Evolutionary conservation across 2,888 invertebrate species (phyloP).

Genomic region (Nomada fabriciana): DNA sequence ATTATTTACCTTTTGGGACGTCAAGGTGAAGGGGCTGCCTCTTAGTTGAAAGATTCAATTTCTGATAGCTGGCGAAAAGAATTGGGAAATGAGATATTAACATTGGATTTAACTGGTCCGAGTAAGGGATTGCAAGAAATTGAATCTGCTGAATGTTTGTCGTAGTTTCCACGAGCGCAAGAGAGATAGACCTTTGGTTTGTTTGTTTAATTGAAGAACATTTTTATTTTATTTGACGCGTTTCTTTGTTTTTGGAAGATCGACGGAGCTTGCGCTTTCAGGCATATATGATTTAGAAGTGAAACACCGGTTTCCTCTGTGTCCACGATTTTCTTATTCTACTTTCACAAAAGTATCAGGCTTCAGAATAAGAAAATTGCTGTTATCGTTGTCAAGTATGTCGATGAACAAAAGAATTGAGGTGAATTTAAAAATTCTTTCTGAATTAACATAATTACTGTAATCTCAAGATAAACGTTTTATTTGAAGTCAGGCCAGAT

Average conservation of each 20-base stretch:
- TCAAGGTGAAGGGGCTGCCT: conserved; percentile 23
- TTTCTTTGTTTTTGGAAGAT: conserved; percentile 9
- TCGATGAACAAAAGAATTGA: no score
- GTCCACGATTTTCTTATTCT: no score
- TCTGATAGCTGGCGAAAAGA: not conserved
- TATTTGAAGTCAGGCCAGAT: no score
- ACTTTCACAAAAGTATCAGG: no score
- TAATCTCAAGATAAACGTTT: not conserved
- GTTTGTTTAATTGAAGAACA: not conserved
- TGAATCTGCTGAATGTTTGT: conserved; percentile 30
- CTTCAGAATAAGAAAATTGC: no score
- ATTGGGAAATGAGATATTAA: not conserved
- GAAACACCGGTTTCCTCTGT: no score
- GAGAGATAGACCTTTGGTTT: conserved; percentile 8
- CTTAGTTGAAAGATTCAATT: conserved; percentile 37
- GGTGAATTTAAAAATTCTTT: no score
- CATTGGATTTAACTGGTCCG: not conserved
- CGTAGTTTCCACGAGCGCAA: not conserved
- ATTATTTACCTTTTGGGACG: not conserved
- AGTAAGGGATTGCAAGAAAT: not conserved
- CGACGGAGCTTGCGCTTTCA: conserved; percentile 59
- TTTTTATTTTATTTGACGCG: not conserved
- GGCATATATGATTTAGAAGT: conserved; percentile 38
- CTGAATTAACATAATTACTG: no score
- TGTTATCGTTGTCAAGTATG: no score